phyloP scores from a whole-genome alignment of 1,140 invertebrate genomes.

The Arctopsyche grandis region DNA sequence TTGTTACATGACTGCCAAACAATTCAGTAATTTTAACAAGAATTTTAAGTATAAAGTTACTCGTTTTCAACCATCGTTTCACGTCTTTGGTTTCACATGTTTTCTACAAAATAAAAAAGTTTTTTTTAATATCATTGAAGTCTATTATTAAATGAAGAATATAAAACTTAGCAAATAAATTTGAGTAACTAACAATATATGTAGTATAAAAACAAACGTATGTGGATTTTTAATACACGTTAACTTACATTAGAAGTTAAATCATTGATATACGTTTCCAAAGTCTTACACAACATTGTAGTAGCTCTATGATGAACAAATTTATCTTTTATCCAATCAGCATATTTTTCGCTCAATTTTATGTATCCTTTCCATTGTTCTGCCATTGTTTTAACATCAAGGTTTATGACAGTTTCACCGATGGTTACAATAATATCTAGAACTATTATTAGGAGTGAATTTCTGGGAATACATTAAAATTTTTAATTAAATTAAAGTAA shows the following conservation, averaged over 20 bases:
- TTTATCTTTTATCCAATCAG: slow-evolving; percentile 43
- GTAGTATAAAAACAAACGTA: slow-evolving; percentile 14
- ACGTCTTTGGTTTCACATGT: slow-evolving; percentile 32
- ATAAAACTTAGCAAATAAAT: no score
- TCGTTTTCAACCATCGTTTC: slow-evolving; percentile 43
- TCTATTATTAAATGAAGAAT: no score
- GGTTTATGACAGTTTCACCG: slow-evolving; percentile 45
- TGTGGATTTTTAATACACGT: not conserved
- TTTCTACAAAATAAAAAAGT: slow-evolving; percentile 47
- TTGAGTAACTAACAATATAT: not conserved
- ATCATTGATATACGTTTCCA: slow-evolving; percentile 9
- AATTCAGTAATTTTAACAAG: slow-evolving; percentile 46
- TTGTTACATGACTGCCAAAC: slow-evolving; percentile 39
- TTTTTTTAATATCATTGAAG: no score
- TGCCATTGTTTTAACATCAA: slow-evolving; percentile 50
- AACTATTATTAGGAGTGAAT: slow-evolving; percentile 31
- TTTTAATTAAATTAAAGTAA: no score
- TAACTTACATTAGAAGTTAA: not conserved
- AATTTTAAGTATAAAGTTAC: slow-evolving; percentile 50
- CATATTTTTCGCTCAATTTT: slow-evolving; percentile 47
- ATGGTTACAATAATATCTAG: slow-evolving; percentile 44
- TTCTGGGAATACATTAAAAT: no score
- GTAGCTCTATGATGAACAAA: slow-evolving; percentile 42
- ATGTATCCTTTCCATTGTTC: slow-evolving; percentile 50
- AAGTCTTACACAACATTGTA: slow-evolving; percentile 31